A percentile compares a stretch with the other conserved stretches of the same genome.
Conservation (phyloP, 2,797 vertebrate genomes). For the Astyanax mexicanus region DNA sequence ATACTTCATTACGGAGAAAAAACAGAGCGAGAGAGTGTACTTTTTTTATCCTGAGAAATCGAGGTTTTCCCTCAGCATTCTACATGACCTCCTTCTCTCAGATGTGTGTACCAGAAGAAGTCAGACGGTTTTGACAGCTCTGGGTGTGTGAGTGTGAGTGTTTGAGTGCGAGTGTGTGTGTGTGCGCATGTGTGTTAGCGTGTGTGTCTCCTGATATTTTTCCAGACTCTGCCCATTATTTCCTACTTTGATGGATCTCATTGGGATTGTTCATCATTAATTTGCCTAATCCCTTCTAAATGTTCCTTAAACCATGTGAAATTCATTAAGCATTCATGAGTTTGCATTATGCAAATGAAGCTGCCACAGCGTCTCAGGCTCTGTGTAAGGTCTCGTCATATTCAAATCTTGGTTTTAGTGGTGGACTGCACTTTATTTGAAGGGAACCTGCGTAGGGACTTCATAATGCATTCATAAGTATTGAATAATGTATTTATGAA, state of each 20-base stretch:
- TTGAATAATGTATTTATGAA: no score
- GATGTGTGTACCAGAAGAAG: constrained; percentile 27
- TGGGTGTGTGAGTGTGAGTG: constrained; percentile 16
- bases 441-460: no score
- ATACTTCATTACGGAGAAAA: background rate
- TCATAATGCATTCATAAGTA: no score
- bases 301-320: constrained; percentile 51
- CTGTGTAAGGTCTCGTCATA: constrained; percentile 23
- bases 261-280: constrained; percentile 50
- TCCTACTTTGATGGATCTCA: constrained; percentile 61
- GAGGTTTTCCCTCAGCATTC: constrained; percentile 20
- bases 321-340: constrained; percentile 38
- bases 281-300: constrained; percentile 63
- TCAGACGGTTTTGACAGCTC: constrained; percentile 31
- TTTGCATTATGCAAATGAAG: constrained; percentile 37
- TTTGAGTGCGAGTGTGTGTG: constrained; percentile 11
- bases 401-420: constrained; percentile 12
- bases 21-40: background rate
- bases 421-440: constrained; percentile 20
- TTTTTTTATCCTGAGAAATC: constrained; percentile 23
- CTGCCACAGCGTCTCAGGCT: constrained; percentile 13
- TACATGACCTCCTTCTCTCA: constrained; percentile 15
- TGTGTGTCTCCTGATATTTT: constrained; percentile 34
- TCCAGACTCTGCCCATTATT: constrained; percentile 14
- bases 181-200: constrained; percentile 15